Base-by-base conservation (phyloP, 1,140 invertebrate species). In the Coelopa frigida region DNA sequence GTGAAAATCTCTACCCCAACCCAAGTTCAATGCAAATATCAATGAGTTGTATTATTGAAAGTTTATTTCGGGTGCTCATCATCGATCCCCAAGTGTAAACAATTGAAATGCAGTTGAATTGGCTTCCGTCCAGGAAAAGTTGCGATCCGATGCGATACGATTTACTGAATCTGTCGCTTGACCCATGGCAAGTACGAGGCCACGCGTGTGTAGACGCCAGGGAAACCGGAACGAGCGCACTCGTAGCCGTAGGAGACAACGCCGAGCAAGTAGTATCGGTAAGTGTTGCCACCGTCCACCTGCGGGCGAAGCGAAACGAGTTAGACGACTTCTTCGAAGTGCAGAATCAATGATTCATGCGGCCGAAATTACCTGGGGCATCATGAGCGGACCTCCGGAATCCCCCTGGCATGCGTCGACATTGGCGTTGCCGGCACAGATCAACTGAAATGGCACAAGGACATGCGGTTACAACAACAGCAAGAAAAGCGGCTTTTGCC, bases 351-450 rank as follows among this genome's bases (percentile, higher is more conserved):
- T 20, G 44, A 46, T 5, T 11, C 35, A n/a, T 10, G n/a, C 26
- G n/a, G 17, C 22, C 7, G 21, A 35, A 26, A 24, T 36, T 45
- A 66, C 62, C 59, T 66, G 56, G 8, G 73, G 73, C 50, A 72
- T 64, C 83, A 90, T 88, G 7, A 91, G 61, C 37, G 65, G 65
- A 37, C 89, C 89, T 15, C 88, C 88, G 42, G 86, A 90, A 71
- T 92, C 88, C 33, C 88, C 88, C 75, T 88, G 82, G 60, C 89
- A 93, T 21, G 88, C 80, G 61, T 92, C 89, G 57, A 83, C 83
- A 18, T 81, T 81, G 1, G 59, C 60, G 48, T 55, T 64, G 26
- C 66, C 66, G 5, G 66, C 66, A 42, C 66, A 69, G 23, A 69
- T 57, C 14, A 68, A 48, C 65, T 68, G 46, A 17, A 55, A 63